Base-by-base conservation (phyloP, 2,113 vertebrate species). In the Pterocles orientalis region DNA sequence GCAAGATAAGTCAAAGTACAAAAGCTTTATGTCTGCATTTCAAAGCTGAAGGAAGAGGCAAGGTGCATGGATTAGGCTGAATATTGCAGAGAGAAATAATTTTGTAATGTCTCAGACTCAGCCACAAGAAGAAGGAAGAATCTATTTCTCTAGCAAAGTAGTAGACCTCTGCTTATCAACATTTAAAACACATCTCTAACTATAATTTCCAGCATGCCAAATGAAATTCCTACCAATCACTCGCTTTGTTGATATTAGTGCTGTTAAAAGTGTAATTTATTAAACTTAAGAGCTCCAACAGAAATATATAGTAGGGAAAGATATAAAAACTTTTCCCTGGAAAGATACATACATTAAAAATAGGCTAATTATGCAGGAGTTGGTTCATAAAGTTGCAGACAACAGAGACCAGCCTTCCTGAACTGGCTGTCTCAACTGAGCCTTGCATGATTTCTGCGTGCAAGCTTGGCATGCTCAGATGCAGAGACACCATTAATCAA, bases 201-300 rank as follows among this genome's bases (percentile, higher is more conserved):
- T 70, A 61, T 75, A 84, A 82, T 91, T 94, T 94, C 47, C 36
- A 80, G 68, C 50, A 26, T 33, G 82, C 21, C 87, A 81, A 91
- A 95, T 80, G 82, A 68, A 94, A 95, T 86, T 66, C 66, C 81
- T 86, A 95, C 87, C 87, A 95, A 79, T 87, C 86, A 77, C 19
- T 92, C 82, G 66, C n/a, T 86, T 47, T 62, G 45, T n/a, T 92
- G 60, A 71, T 92, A 54, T 92, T 94, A 92, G 60, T 36, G 51
- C 60, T 57, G 43, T 80, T 76, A 82, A 71, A 83, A 82, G 92
- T 45, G 39, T 64, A 87, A 92, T 94, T 84, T 95, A 95, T 82
- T 79, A 33, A 73, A 54, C 10, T 78, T 43, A 71, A 65, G 23
- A 28, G 28, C 39, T 86, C 28, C 54, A 76, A 58, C 14, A 79